phyloP scores from a whole-genome alignment of 2,888 invertebrate genomes.

The Phorcus lineatus region DNA sequence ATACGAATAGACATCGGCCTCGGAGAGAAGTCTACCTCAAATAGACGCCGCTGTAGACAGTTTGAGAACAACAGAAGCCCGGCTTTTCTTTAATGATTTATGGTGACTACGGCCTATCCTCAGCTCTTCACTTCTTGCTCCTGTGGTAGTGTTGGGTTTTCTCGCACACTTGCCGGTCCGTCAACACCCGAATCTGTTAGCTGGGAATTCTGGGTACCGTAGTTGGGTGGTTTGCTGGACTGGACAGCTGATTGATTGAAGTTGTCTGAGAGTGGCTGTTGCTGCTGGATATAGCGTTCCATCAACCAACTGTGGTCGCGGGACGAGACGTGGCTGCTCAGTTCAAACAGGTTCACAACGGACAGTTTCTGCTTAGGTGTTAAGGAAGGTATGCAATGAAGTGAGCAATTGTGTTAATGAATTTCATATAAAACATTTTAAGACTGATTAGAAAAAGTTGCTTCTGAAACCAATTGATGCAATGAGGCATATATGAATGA shows the following conservation, averaged over 20 bases:
- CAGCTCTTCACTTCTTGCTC: conserved; percentile 31
- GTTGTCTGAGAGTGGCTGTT: conserved; percentile 54
- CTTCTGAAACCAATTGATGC: too few species aligned
- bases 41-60: too few species aligned
- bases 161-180: conserved; percentile 14
- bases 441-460: too few species aligned
- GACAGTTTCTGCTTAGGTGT: conserved; percentile 63
- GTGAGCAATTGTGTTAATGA: too few species aligned
- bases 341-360: conserved; percentile 73
- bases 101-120: not conserved
- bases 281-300: conserved; percentile 67
- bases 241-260: conserved; percentile 54
- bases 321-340: conserved; percentile 70
- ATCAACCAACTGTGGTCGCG: conserved; percentile 68
- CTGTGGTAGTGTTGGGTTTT: not conserved
- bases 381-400: conserved; percentile 1
- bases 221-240: conserved; percentile 49
- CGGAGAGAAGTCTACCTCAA: too few species aligned
- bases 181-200: conserved; percentile 15
- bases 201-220: conserved; percentile 28
- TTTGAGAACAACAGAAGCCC: too few species aligned
- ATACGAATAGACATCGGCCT: too few species aligned
- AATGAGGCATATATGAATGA: too few species aligned
- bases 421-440: too few species aligned
- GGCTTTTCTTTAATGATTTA: too few species aligned